Evolutionary conservation across 2,797 vertebrate species (phyloP), one percentile per base, ranked within the genome.

Genomic region (Acanthopagrus latus): DNA sequence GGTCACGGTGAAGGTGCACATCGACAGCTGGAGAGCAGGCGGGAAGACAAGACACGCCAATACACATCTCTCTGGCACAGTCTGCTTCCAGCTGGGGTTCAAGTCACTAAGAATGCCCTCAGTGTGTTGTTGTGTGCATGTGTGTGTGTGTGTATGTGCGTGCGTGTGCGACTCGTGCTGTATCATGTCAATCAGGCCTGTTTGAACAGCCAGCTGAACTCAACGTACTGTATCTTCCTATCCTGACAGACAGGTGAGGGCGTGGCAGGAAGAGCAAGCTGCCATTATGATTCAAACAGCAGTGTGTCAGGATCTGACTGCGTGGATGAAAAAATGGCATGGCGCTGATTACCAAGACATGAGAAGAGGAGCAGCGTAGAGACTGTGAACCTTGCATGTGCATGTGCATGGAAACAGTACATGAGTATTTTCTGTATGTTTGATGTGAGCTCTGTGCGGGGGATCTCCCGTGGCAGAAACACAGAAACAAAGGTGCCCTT

Each of bases 401-500:
- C n/a, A n/a, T 69, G 70, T 77, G 56, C 52, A 33, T 46, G 47
- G 17, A 41, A 25, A 3, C 21, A 41, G 44, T 44, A 50, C 20
- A 79, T 57, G 3, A 60, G 33, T 12, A n/a, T 55, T 78, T 55
- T 56, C 25, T 59, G 18, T 62, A 1, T 25, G 71, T 76, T 80
- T 82, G 73, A 86, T 83, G 25, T 48, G 59, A 70, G 44, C 13
- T 66, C 68, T 55, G 70, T 69, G 71, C 16, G n/a, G 89, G 91
- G 88, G 83, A 85, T 89, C 89, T 88, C 84, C 89, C 86, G 64
- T 50, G 33, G 54, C 60, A 80, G 71, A 86, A 72, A 63, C 38
- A 46, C 57, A 47, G 73, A 80, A 77, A 92, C 89, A 93, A 92
- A 86, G 86, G 71, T 83, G 72, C 57, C 64, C 74, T 92, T 93